Conservation (phyloP, 2,113 vertebrate genomes). For the Tricholaema leucomelas region DNA sequence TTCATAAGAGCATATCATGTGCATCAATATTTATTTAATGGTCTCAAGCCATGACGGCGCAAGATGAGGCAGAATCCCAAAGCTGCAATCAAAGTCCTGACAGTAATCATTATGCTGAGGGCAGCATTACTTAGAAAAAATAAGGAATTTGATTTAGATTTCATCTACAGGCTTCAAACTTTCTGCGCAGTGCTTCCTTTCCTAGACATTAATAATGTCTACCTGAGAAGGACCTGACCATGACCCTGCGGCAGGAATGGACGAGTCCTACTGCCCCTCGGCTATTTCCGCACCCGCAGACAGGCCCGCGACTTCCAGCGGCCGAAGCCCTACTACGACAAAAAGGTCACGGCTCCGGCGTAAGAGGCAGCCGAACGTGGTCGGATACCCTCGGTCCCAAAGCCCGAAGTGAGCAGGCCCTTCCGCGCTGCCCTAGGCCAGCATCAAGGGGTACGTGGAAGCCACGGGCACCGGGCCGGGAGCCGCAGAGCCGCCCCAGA, state of each 20-base stretch:
- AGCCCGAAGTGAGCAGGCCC: too few relatives aligned
- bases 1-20: accelerated
- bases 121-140: too few relatives aligned
- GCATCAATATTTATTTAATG: neutral
- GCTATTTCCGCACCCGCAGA: neutral
- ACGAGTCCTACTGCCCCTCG: neutral
- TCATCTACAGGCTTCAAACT: neutral
- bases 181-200: neutral
- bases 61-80: neutral
- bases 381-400: neutral
- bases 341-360: neutral
- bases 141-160: accelerated
- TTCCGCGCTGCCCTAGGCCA: neutral
- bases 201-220: neutral
- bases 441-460: neutral
- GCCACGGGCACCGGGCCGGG: neutral
- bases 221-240: neutral
- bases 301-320: neutral
- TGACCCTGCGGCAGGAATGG: neutral
- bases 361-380: neutral
- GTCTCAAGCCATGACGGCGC: neutral
- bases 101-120: accelerated
- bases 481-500: neutral
- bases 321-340: neutral
- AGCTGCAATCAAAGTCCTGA: neutral